A percentile compares a stretch with the other conserved stretches of the same genome.
These are phyloP conservation scores for Sporophila hypoxantha DNA, from an alignment of 2,113 vertebrate genomes.

Conservation along the genomic window DNA sequence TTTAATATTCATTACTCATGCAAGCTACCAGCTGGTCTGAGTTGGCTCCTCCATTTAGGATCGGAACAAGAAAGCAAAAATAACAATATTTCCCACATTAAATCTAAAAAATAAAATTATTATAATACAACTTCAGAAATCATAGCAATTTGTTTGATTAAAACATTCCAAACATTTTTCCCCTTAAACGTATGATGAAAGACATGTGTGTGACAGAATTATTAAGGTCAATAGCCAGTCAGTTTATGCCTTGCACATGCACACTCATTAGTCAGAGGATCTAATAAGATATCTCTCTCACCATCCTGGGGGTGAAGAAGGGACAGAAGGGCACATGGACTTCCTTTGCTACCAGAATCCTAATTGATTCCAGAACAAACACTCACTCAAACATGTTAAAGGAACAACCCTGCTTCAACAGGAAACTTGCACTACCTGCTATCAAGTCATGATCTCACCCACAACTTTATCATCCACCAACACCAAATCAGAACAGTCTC, in stretches of 20 bases:
- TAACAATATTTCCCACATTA: not conserved
- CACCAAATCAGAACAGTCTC: not conserved
- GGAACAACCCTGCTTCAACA: not conserved
- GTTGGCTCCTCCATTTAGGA: not conserved
- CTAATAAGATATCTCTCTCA: conserved; percentile 5
- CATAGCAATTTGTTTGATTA: not conserved
- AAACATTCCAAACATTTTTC: not conserved
- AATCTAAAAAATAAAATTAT: not conserved
- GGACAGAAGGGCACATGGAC: not conserved
- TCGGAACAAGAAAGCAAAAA: not conserved
- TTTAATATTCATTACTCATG: not conserved
- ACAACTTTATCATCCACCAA: not conserved
- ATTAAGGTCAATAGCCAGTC: conserved; percentile 16
- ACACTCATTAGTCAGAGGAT: not conserved
- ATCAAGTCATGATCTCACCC: not conserved
- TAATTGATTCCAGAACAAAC: conserved; percentile 7
- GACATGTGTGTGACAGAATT: not conserved
- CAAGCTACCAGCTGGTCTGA: not conserved
- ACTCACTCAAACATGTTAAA: not conserved
- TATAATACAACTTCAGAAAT: not conserved
- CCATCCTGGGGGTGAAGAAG: not conserved
- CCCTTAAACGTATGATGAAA: not conserved
- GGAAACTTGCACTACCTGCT: not conserved
- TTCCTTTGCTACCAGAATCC: not conserved
- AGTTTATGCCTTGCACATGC: not conserved